These are phyloP conservation scores for Pheosia gnoma DNA, from an alignment of 2,888 invertebrate genomes.

Conservation along the genomic window DNA sequence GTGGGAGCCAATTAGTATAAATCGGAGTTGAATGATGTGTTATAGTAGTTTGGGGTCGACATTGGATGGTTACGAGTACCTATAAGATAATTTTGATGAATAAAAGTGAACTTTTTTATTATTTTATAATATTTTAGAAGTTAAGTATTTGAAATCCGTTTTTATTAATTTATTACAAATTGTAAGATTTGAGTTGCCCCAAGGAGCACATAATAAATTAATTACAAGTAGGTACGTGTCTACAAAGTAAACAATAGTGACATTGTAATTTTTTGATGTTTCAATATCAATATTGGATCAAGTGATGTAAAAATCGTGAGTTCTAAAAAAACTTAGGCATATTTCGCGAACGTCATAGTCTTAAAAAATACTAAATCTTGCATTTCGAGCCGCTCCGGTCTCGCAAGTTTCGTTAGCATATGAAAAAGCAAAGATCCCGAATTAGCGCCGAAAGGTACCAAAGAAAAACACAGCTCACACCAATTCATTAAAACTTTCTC, in stretches of 20 bases:
- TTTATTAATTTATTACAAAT: too few species aligned
- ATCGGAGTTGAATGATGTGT: background rate
- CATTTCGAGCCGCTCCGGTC: conserved; percentile 22
- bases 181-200: too few species aligned
- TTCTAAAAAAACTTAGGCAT: background rate
- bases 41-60: background rate
- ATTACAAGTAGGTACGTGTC: too few species aligned
- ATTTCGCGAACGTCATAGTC: background rate
- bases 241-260: too few species aligned
- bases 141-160: too few species aligned
- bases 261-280: too few species aligned
- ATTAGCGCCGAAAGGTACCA: conserved; percentile 46
- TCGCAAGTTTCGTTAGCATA: conserved; percentile 34
- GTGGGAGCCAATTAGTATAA: conserved; percentile 28
- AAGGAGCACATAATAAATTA: too few species aligned
- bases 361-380: conserved; percentile 16
- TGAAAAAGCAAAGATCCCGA: conserved; percentile 44
- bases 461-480: conserved; percentile 49
- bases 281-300: too few species aligned
- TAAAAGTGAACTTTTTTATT: too few species aligned
- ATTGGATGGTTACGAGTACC: background rate
- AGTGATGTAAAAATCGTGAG: too few species aligned
- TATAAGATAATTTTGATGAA: too few species aligned
- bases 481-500: conserved; percentile 76
- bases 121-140: too few species aligned